Evolutionary conservation across 2,797 vertebrate species (phyloP).

Genomic region (Lophotriccus pileatus): DNA sequence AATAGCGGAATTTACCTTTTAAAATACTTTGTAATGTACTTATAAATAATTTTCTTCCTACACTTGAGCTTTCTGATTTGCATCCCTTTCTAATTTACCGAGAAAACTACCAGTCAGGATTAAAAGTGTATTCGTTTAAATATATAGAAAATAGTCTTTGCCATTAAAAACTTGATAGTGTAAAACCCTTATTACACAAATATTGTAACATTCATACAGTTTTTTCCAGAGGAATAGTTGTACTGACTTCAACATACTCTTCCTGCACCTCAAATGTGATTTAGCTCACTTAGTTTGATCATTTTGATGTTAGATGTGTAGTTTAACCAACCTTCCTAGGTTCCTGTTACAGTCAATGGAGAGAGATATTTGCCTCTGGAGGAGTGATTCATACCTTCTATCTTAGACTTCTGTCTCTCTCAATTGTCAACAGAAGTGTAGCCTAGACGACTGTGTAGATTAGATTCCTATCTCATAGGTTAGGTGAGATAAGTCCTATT

Average conservation of each 20-base stretch:
- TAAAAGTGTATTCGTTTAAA: neutral
- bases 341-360: neutral
- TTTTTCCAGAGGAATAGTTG: neutral
- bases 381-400: conserved; percentile 19
- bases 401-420: conserved; percentile 18
- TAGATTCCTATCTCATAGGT: conserved; percentile 20
- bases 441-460: conserved; percentile 40
- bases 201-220: neutral
- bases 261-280: neutral
- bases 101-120: neutral
- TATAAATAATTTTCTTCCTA: neutral
- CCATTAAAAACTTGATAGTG: neutral
- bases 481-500: conserved; percentile 37
- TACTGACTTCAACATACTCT: neutral
- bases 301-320: neutral
- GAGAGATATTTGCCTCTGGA: neutral
- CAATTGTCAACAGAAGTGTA: conserved; percentile 41
- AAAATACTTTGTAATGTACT: neutral
- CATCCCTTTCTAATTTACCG: neutral
- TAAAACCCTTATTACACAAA: neutral
- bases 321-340: neutral
- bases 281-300: neutral
- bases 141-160: neutral
- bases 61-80: neutral
- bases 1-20: neutral